Conservation (phyloP, 2,888 invertebrate genomes). For the Physocephala rufipes region DNA sequence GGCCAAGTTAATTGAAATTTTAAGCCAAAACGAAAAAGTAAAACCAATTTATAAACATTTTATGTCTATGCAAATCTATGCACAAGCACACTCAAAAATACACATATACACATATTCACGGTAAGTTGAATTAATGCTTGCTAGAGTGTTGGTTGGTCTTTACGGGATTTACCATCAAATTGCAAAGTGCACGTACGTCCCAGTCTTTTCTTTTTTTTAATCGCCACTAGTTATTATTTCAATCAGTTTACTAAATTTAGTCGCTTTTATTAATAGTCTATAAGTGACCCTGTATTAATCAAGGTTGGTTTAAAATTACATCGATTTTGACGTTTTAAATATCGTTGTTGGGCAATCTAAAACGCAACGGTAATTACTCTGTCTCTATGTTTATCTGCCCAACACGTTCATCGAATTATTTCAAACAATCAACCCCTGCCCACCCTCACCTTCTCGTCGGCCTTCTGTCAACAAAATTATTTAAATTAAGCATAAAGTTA, state of each 20-base stretch:
- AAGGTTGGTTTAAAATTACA: background rate
- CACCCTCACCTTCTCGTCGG: background rate
- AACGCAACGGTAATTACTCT: background rate
- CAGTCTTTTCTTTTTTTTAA: background rate
- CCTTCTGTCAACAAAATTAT: no score
- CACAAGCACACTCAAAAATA: background rate
- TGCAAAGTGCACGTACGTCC: background rate
- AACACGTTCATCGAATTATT: background rate
- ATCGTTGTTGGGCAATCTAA: background rate
- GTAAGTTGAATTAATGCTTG: no score
- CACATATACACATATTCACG: background rate
- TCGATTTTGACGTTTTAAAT: background rate
- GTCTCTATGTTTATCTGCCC: background rate
- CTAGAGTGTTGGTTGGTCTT: no score
- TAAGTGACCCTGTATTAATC: slow-evolving; percentile 8
- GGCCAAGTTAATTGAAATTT: slow-evolving; percentile 22
- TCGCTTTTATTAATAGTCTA: background rate
- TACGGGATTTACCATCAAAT: no score
- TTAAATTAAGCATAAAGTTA: no score
- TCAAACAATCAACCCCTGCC: no score
- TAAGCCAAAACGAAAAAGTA: background rate
- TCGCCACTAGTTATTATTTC: background rate
- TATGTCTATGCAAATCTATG: no score
- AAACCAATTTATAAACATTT: background rate
- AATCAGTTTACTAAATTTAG: background rate